Conservation (phyloP, 2,888 invertebrate species). For the Spodoptera picta region DNA sequence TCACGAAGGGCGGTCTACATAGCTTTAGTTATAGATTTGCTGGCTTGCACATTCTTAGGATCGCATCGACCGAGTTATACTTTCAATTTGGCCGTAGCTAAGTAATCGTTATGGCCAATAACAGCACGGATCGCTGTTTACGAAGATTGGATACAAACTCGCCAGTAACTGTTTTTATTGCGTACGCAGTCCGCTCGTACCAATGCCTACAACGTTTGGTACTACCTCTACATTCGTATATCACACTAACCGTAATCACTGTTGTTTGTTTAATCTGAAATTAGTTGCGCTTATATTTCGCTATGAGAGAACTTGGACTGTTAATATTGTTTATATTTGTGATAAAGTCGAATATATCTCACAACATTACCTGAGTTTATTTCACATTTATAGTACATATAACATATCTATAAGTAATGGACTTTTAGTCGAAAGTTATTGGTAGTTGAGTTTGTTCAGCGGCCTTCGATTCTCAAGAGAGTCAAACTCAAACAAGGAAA, state of each 20-base stretch:
- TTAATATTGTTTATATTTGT: slow-evolving; percentile 54
- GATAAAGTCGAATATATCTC: slow-evolving; percentile 49
- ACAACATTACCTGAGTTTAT: slow-evolving; percentile 35
- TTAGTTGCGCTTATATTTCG: slow-evolving; percentile 63
- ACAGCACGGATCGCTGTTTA: slow-evolving; percentile 62
- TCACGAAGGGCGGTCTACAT: slow-evolving; percentile 77
- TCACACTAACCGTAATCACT: slow-evolving; percentile 61
- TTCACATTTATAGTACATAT: slow-evolving; percentile 40
- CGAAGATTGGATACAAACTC: slow-evolving; percentile 65
- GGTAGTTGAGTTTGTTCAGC: slow-evolving; percentile 37
- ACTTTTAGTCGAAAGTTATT: slow-evolving; percentile 34
- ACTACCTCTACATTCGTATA: slow-evolving; percentile 52
- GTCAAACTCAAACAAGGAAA: slow-evolving; percentile 54
- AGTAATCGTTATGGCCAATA: slow-evolving; percentile 70
- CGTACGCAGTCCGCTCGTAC: slow-evolving; percentile 51
- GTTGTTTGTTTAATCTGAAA: slow-evolving; percentile 72
- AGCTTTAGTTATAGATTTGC: slow-evolving; percentile 75
- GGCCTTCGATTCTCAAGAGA: slow-evolving; percentile 34
- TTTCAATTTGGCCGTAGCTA: slow-evolving; percentile 64
- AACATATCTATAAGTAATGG: slow-evolving; percentile 35
- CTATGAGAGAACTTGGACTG: slow-evolving; percentile 59
- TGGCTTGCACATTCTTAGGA: slow-evolving; percentile 77
- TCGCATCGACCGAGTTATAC: slow-evolving; percentile 66
- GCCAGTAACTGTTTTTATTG: slow-evolving; percentile 64
- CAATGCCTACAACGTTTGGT: slow-evolving; percentile 53